Evolutionary conservation across 2,113 vertebrate genomes (phyloP).

Genomic region (Cyanistes caeruleus): DNA sequence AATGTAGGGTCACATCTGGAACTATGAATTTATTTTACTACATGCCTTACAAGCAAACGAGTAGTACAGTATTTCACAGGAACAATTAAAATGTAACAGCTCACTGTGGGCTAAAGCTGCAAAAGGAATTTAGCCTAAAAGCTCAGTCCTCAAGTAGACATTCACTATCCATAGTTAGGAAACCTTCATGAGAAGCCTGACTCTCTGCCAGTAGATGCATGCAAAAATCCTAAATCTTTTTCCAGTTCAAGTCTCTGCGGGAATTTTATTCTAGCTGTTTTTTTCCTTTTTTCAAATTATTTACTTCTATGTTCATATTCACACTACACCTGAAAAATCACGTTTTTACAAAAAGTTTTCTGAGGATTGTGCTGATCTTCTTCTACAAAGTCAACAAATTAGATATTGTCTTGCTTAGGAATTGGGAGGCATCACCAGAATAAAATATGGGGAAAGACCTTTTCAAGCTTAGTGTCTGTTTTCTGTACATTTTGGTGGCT

Average conservation of each 20-base stretch:
- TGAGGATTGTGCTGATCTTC: background rate
- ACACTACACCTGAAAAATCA: background rate
- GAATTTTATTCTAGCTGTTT: background rate
- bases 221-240: background rate
- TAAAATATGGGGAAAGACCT: background rate
- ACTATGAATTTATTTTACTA: background rate
- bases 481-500: background rate
- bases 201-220: background rate
- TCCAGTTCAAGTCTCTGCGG: background rate
- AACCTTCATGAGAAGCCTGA: background rate
- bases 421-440: accelerated
- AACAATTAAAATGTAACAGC: background rate
- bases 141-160: background rate
- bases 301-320: background rate
- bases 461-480: background rate
- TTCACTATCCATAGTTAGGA: background rate
- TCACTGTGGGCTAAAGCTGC: background rate
- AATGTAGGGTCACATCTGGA: background rate
- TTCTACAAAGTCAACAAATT: background rate
- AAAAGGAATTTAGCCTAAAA: background rate
- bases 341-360: background rate
- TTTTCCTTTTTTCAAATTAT: background rate
- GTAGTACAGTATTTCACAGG: background rate
- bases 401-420: background rate
- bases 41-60: background rate